These are phyloP conservation scores for Piaya cayana DNA, from an alignment of 2,113 vertebrate species.

Conservation along the genomic window DNA sequence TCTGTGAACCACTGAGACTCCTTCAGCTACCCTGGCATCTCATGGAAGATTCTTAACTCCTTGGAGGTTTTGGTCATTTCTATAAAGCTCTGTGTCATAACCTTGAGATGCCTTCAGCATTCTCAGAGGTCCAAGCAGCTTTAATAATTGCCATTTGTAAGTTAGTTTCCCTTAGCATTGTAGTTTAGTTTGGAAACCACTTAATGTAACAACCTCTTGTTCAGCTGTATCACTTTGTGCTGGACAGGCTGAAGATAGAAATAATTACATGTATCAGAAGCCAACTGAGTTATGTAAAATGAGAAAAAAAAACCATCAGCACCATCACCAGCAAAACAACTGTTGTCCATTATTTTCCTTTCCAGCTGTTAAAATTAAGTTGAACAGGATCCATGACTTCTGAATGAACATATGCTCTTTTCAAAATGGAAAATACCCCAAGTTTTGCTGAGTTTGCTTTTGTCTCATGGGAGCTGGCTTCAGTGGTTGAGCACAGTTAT, in stretches of 20 bases:
- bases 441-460: neutral
- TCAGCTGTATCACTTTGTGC: neutral
- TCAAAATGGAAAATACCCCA: neutral
- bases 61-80: neutral
- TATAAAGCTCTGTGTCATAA: neutral
- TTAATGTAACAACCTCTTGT: neutral
- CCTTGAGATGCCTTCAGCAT: neutral
- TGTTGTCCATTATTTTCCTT: neutral
- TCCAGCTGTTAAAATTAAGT: neutral
- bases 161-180: neutral
- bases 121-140: neutral
- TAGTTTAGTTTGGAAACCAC: neutral
- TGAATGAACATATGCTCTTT: neutral
- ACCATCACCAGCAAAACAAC: neutral
- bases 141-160: neutral
- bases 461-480: neutral
- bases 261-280: neutral
- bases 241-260: neutral
- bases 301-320: neutral
- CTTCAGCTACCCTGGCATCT: neutral
- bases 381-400: neutral
- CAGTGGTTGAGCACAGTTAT: neutral
- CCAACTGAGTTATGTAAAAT: slow-evolving; percentile 20
- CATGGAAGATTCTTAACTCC: neutral
- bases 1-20: neutral